Conservation (phyloP, 2,888 invertebrate species). For the Folsomia candida region DNA sequence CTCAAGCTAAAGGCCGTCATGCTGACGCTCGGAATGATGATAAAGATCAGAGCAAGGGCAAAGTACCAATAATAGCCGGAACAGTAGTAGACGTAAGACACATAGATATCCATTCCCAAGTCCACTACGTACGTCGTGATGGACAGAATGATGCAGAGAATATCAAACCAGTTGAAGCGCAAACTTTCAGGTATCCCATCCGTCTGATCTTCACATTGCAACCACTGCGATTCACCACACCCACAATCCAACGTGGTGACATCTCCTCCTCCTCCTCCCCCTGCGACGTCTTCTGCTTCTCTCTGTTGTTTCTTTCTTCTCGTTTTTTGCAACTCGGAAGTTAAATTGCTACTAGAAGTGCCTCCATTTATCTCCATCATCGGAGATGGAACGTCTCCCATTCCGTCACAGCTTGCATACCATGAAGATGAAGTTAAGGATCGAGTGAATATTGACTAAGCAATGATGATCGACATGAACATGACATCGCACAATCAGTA, state of each 20-base stretch:
- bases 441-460: too few relatives aligned
- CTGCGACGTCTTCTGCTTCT: too few relatives aligned
- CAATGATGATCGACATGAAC: too few relatives aligned
- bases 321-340: too few relatives aligned
- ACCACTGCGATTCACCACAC: conserved; percentile 45
- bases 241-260: too few relatives aligned
- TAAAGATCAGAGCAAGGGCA: conserved; percentile 48
- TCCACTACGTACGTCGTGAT: conserved; percentile 46
- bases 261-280: conserved; percentile 42
- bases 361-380: too few relatives aligned
- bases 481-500: too few relatives aligned
- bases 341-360: too few relatives aligned
- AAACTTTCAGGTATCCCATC: conserved; percentile 47
- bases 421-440: too few relatives aligned
- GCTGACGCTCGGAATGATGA: conserved; percentile 49
- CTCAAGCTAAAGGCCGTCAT: conserved; percentile 50
- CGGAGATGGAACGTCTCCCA: too few relatives aligned
- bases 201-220: conserved; percentile 44
- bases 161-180: conserved; percentile 47
- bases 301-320: too few relatives aligned
- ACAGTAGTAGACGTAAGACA: conserved; percentile 47
- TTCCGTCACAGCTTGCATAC: too few relatives aligned
- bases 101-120: conserved; percentile 47
- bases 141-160: conserved; percentile 45
- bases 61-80: conserved; percentile 42